Evolutionary conservation across 2,888 invertebrate genomes (phyloP).

Genomic region (Acleris holmiana): DNA sequence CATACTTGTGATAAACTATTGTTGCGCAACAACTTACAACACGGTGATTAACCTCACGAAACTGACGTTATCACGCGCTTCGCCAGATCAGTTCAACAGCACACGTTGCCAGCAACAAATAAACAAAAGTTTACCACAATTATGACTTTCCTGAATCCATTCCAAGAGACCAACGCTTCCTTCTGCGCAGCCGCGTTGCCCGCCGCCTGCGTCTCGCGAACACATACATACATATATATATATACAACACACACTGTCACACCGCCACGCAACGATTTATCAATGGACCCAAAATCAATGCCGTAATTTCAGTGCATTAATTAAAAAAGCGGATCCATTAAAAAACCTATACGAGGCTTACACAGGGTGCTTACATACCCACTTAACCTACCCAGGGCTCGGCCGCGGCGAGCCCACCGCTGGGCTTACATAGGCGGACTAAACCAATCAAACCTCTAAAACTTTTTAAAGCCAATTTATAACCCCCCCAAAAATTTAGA

Average conservation of each 20-base stretch:
- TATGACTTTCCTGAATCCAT: too few relatives aligned
- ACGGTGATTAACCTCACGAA: too few relatives aligned
- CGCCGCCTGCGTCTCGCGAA: slow-evolving; percentile 44
- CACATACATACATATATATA: slow-evolving; percentile 55
- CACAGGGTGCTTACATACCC: slow-evolving; percentile 76
- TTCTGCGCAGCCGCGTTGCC: slow-evolving; percentile 42
- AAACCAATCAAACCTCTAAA: neutral
- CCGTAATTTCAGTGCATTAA: slow-evolving; percentile 4
- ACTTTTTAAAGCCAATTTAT: slow-evolving; percentile 5
- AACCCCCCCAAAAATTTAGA: neutral
- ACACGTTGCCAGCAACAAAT: too few relatives aligned
- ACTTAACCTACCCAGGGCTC: slow-evolving; percentile 60
- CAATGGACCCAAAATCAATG: slow-evolving; percentile 12
- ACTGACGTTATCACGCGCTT: too few relatives aligned
- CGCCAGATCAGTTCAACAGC: too few relatives aligned
- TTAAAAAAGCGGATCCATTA: slow-evolving; percentile 36
- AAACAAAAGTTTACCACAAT: too few relatives aligned
- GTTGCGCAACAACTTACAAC: too few relatives aligned
- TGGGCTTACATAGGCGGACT: slow-evolving; percentile 54
- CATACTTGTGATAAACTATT: too few relatives aligned
- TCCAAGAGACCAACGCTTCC: neutral
- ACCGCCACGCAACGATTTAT: slow-evolving; percentile 25
- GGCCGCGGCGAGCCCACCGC: slow-evolving; percentile 31
- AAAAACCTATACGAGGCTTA: slow-evolving; percentile 34
- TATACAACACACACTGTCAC: slow-evolving; percentile 47